Base-by-base conservation (phyloP, 1,140 invertebrate genomes). In the Sitophilus oryzae region DNA sequence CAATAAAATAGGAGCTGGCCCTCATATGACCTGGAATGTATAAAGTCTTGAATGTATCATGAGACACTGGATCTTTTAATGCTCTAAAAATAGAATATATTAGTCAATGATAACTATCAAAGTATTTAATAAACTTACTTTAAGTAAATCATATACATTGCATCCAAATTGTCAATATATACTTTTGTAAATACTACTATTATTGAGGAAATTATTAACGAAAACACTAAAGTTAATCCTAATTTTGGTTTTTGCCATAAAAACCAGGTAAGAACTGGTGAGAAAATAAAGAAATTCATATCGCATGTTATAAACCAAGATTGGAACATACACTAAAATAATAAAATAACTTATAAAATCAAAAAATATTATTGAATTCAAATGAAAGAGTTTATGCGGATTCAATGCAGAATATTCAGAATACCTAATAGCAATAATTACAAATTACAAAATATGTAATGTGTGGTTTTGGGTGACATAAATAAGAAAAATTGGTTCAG, bases 291-390 rank as follows among this genome's bases (percentile, higher is more conserved):
- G 48, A 92, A 76, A 69, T 93, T 89, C 42, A 90, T 90, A 66
- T 93, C 90, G 54, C 89, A 89, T 2, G 89, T 84, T 46, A 95
- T 72, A 64, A 93, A 94, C 91, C 91, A 95, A 0, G 88, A 85
- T 78, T 90, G 89, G 44, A 87, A 87, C 80, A 94, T 88, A 67
- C 91, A 93, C 89, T 91, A 53, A 52, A 54, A 62, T 16, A 55
- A 56, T 55, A 47, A 22, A 23, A 44, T 8, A 6, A 16, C 21
- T 44, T 21, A 16, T 4, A 16, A 44, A 44, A 15, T 6, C 5
- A 19, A 44, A 21, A 44, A 18, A 6, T 23, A 20, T 43, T 43
- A 20, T 19, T 43, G 3, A 6, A n/a, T n/a, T n/a, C n/a, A n/a
- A n/a, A n/a, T n/a, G n/a, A n/a, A n/a, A n/a, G n/a, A n/a, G n/a